phyloP scores from a whole-genome alignment of 2,888 invertebrate species.

The Ephialtes manifestator region DNA sequence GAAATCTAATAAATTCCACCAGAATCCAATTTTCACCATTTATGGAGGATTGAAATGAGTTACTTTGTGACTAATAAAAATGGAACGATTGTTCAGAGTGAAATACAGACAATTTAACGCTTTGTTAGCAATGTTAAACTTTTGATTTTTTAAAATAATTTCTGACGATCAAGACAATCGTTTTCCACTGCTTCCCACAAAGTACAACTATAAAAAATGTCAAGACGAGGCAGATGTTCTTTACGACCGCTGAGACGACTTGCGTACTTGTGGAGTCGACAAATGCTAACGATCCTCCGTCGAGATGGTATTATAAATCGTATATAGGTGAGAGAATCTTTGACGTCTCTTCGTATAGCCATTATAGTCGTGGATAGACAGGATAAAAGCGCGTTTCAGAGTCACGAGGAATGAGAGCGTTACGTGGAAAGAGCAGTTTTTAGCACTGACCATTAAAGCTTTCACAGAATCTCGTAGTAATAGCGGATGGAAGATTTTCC shows the following conservation, averaged over 20 bases:
- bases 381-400: conserved; percentile 14
- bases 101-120: neutral
- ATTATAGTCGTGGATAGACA: neutral
- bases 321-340: neutral
- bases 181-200: neutral
- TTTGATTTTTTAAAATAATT: neutral
- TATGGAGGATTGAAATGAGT: neutral
- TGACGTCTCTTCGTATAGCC: conserved; percentile 3
- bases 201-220: neutral
- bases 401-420: conserved; percentile 30
- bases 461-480: neutral
- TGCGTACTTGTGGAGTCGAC: conserved; percentile 3
- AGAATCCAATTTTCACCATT: no score
- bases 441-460: conserved; percentile 36
- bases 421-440: conserved; percentile 22
- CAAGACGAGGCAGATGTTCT: conserved; percentile 14
- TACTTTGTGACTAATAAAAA: neutral
- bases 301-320: neutral
- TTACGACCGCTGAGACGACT: neutral
- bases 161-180: neutral
- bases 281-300: conserved; percentile 30
- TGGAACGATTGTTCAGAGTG: neutral
- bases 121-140: neutral
- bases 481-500: conserved; percentile 11
- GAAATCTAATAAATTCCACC: neutral